Evolutionary conservation across 2,888 invertebrate species (phyloP).

Genomic region (Cyaniris semiargus): DNA sequence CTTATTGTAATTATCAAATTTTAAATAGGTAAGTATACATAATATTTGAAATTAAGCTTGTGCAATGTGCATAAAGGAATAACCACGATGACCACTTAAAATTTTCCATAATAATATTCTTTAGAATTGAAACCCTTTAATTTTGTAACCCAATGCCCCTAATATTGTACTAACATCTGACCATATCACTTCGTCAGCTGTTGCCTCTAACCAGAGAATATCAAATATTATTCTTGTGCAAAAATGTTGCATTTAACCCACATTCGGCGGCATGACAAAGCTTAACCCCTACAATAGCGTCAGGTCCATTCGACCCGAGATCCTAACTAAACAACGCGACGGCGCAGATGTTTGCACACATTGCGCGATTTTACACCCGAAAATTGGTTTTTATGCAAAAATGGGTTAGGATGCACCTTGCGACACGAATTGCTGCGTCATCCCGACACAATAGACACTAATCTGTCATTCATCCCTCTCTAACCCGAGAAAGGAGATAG

Average conservation of each 20-base stretch:
- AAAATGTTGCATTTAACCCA: constrained; percentile 43
- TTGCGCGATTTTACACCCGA: constrained; percentile 57
- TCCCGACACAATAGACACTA: constrained; percentile 62
- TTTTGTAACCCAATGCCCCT: background rate
- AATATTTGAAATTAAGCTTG: too few species aligned
- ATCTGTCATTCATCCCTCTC: constrained; percentile 59
- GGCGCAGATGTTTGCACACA: constrained; percentile 68
- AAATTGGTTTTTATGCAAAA: constrained; percentile 67
- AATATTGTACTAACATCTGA: background rate
- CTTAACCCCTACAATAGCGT: constrained; percentile 57
- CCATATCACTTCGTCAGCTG: background rate
- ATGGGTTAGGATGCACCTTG: constrained; percentile 76
- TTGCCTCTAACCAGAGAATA: constrained; percentile 1
- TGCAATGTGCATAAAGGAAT: too few species aligned
- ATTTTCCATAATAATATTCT: too few species aligned
- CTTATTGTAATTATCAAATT: too few species aligned
- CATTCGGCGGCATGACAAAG: constrained; percentile 57
- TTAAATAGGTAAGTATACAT: too few species aligned
- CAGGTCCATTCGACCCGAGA: constrained; percentile 53
- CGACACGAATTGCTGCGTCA: constrained; percentile 61
- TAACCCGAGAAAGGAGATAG: constrained; percentile 46
- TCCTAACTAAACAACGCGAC: constrained; percentile 75
- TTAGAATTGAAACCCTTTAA: background rate
- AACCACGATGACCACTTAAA: too few species aligned
- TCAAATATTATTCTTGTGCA: constrained; percentile 39